Percentiles rank a stretch among this genome's conserved stretches.
phyloP scores from a whole-genome alignment of 2,113 vertebrate species.

The Gobiocypris rarus region DNA sequence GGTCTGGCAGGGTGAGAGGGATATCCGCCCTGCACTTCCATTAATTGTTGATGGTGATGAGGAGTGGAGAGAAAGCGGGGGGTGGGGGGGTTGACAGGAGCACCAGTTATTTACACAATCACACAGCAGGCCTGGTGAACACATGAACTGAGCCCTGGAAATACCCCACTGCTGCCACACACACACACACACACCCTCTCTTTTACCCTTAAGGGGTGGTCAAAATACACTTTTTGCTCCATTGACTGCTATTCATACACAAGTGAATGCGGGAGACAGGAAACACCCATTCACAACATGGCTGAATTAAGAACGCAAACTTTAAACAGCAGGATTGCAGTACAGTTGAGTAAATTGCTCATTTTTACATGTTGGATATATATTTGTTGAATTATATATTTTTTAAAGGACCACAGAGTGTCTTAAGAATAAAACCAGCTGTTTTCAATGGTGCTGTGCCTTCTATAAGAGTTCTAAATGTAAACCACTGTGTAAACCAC shows the following conservation, averaged over 20 bases:
- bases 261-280: too few species aligned
- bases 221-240: too few species aligned
- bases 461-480: neutral
- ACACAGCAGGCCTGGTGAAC: slow-evolving; percentile 35
- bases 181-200: neutral
- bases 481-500: too few species aligned
- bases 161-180: neutral
- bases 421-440: neutral
- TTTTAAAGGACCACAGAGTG: too few species aligned
- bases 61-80: slow-evolving; percentile 36
- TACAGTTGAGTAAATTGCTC: too few species aligned
- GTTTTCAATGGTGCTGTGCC: neutral
- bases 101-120: slow-evolving; percentile 51
- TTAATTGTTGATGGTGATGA: slow-evolving; percentile 65
- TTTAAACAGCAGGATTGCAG: too few species aligned
- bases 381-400: too few species aligned
- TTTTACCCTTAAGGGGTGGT: too few species aligned
- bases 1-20: slow-evolving; percentile 58
- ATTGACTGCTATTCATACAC: too few species aligned
- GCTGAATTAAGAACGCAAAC: too few species aligned
- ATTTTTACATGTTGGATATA: too few species aligned
- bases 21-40: slow-evolving; percentile 66
- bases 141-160: slow-evolving; percentile 33
- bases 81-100: slow-evolving; percentile 2
- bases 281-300: too few species aligned